Evolutionary conservation across 2,113 vertebrate species (phyloP), one percentile per base, ranked within the genome.

Genomic region (Acanthochromis polyacanthus): DNA sequence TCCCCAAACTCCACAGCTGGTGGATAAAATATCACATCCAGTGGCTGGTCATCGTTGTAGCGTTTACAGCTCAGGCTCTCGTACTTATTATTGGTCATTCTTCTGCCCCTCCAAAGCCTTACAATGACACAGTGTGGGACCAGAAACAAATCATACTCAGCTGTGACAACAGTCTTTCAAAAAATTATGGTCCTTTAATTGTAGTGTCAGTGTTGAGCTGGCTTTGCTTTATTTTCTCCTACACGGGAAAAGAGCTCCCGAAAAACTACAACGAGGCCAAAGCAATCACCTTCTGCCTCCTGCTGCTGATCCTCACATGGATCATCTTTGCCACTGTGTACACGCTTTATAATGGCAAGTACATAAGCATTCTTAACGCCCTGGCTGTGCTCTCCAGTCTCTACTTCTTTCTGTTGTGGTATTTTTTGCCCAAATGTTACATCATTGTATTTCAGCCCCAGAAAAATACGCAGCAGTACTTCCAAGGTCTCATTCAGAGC

Each of bases 221-320:
- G 28, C 65, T 94, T 25, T 95, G 96, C 86, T 97, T 97, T 17
- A 64, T 71, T 61, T 96, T 96, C 83, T 96, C 96, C 78, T 97
- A 97, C 87, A 91, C 94, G 92, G 96, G 96, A 48, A 97, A 95
- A 57, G 96, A 96, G 65, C 95, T 98, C 8, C 97, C 97, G 0
- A 96, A 96, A 81, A 96, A 96, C 83, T 97, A 98, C 89, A 97
- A 94, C 0, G 97, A 97, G 78, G 96, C 97, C 71, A 97, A 97
- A 90, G 93, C 95, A 19, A 95, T 97, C 73, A 96, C 97, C 0
- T 96, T 96, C 84, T 94, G 96, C 77, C 89, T 97, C 38, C 88
- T 97, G 15, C 83, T 97, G 69, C 93, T 94, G 53, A 93, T 96
- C 14, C 40, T 94, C 45, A 94, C 92, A 64, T 95, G 95, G 94